phyloP scores from a whole-genome alignment of 2,888 invertebrate species.

The Dusona sp. region DNA sequence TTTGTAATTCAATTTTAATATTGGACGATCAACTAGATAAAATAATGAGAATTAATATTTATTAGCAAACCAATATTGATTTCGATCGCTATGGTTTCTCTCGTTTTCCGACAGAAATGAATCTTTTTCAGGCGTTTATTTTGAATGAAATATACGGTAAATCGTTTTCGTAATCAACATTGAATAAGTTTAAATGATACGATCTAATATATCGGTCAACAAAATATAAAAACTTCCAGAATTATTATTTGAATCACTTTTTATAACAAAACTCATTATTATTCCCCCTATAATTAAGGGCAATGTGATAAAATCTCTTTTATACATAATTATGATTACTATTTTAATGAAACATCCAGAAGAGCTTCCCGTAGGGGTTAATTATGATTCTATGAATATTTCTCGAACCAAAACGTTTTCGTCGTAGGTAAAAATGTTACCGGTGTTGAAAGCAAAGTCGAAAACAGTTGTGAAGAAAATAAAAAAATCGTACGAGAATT shows the following conservation, averaged over 20 bases:
- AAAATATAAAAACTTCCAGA: neutral
- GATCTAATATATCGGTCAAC: neutral
- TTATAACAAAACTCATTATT: neutral
- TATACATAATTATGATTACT: neutral
- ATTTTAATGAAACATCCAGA: neutral
- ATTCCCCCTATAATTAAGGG: neutral
- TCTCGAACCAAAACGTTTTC: neutral
- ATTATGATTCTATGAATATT: neutral
- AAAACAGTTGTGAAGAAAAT: slow-evolving; percentile 10
- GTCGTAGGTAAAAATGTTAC: slow-evolving; percentile 25
- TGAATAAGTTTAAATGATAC: neutral
- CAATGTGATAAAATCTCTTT: neutral
- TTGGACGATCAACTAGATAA: neutral
- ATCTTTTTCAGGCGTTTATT: neutral
- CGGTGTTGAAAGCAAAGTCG: slow-evolving; percentile 43
- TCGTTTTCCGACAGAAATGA: neutral
- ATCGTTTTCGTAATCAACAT: neutral
- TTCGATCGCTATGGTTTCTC: neutral
- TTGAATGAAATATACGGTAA: neutral
- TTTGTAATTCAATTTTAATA: neutral
- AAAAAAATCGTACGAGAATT: slow-evolving; percentile 26
- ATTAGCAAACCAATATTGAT: neutral
- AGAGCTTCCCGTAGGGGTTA: neutral
- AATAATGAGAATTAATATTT: neutral
- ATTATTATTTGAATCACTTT: neutral